Evolutionary conservation across 2,113 vertebrate species (phyloP).

Genomic region (Tinamus guttatus): DNA sequence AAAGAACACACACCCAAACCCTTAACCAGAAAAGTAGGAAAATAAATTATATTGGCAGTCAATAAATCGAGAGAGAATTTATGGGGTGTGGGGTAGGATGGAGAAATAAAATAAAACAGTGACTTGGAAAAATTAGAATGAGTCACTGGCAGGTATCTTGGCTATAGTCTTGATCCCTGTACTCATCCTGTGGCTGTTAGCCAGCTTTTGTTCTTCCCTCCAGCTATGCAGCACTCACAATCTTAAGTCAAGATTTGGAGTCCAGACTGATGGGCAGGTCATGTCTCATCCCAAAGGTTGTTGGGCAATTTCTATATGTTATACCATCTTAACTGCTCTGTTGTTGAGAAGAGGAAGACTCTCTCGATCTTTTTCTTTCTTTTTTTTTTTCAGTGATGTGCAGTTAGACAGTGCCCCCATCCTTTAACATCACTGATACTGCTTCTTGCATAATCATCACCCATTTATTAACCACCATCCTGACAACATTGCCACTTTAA

Average conservation of each 20-base stretch:
- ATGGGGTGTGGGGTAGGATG: conserved; percentile 34
- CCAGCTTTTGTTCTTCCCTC: conserved; percentile 13
- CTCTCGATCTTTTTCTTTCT: background rate
- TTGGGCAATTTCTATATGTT: background rate
- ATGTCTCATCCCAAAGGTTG: background rate
- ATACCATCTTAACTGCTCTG: background rate
- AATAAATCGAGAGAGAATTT: conserved; percentile 50
- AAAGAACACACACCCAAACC: conserved; percentile 4
- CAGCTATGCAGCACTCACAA: background rate
- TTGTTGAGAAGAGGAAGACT: background rate
- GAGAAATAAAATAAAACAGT: conserved; percentile 62
- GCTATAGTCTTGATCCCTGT: conserved; percentile 40
- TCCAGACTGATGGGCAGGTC: background rate
- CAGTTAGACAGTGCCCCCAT: background rate
- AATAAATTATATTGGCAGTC: conserved; percentile 38
- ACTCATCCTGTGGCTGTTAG: conserved; percentile 26
- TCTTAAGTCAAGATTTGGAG: background rate
- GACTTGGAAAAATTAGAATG: conserved; percentile 51
- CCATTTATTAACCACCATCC: background rate
- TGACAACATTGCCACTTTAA: background rate
- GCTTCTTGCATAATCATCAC: background rate
- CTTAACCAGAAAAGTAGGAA: background rate
- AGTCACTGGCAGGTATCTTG: conserved; percentile 58
- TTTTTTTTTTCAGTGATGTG: background rate
- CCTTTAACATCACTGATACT: background rate